Evolutionary conservation across 2,797 vertebrate genomes (phyloP), one percentile per base, ranked within the genome.

Genomic region (Mus minutoides): DNA sequence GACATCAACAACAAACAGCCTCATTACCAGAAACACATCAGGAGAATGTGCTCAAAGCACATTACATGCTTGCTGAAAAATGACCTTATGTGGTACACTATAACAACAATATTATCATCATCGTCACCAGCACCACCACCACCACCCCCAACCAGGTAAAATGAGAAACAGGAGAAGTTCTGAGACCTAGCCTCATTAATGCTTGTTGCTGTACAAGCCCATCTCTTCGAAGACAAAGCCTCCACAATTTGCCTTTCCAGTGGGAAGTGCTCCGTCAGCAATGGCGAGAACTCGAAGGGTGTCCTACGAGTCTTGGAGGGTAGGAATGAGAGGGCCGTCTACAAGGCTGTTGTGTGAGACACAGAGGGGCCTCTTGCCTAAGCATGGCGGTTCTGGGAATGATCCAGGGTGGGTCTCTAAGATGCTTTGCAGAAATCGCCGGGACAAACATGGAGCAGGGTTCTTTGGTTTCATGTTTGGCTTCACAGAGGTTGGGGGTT

Each of bases 161-260:
- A 54, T 77, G 21, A 34, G 87, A 94, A 95, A 88, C 37, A 75
- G 58, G 52, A 85, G 58, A 96, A 84, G 26, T 40, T 91, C 52
- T 26, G 64, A 43, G 46, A 46, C 37, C 86, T 75, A 79, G 31
- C 78, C 54, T 85, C 77, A 46, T 43, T 91, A 80, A 92, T n/a
- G 13, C 26, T 3, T 21, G 40, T 13, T 62, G 29, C 58, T 43
- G 75, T 8, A 3, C 83, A 26, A 95, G 37, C 3, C 76, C 91
- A 91, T 71, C 24, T 71, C 29, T 90, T 92, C 64, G 77, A 9
- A 73, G 52, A 93, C 83, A 34, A 73, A 83, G 52, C 67, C 58
- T 82, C 58, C n/a, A 54, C 34, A 83, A 2, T 60, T 90, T 83
- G 77, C 46, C 88, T 90, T 96, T 79, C 31, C 82, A 75, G 86